phyloP scores from a whole-genome alignment of 92 coral and sea anemone genomes.

The Zoanthus sociatus region DNA sequence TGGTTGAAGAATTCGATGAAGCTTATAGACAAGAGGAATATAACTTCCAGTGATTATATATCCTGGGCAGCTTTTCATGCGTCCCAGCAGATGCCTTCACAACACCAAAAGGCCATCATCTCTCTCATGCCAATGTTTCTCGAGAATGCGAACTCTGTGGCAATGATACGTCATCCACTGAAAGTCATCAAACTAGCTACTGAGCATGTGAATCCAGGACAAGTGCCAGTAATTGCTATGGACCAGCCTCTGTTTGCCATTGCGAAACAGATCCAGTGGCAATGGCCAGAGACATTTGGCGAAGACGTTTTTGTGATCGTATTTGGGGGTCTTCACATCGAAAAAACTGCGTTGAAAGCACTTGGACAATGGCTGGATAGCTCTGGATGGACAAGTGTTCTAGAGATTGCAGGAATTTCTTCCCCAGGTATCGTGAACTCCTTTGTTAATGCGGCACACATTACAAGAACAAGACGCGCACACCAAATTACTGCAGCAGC shows the following conservation, averaged over 20 bases:
- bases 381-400: conserved; percentile 49
- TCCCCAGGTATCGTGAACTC: conserved; percentile 49
- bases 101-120: conserved; percentile 49
- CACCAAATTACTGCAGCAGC: conserved; percentile 46
- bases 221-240: conserved; percentile 49
- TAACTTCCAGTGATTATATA: conserved; percentile 29
- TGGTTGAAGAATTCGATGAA: conserved; percentile 32
- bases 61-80: conserved; percentile 74
- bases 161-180: conserved; percentile 64
- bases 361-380: conserved; percentile 62
- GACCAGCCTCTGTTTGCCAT: conserved; percentile 59
- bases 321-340: conserved; percentile 63
- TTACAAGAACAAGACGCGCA: conserved; percentile 43
- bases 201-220: conserved; percentile 60
- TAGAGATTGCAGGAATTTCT: conserved; percentile 41
- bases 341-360: conserved; percentile 54
- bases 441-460: conserved; percentile 36
- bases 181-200: conserved; percentile 46
- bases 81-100: conserved; percentile 36
- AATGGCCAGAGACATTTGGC: conserved; percentile 46
- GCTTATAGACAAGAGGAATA: conserved; percentile 14
- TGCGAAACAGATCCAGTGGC: conserved; percentile 34
- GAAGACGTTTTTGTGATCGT: conserved; percentile 60
- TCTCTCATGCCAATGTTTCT: conserved; percentile 61
- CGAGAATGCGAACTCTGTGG: conserved; percentile 65